phyloP scores from a whole-genome alignment of 2,888 invertebrate species.

The Linyphia triangularis region DNA sequence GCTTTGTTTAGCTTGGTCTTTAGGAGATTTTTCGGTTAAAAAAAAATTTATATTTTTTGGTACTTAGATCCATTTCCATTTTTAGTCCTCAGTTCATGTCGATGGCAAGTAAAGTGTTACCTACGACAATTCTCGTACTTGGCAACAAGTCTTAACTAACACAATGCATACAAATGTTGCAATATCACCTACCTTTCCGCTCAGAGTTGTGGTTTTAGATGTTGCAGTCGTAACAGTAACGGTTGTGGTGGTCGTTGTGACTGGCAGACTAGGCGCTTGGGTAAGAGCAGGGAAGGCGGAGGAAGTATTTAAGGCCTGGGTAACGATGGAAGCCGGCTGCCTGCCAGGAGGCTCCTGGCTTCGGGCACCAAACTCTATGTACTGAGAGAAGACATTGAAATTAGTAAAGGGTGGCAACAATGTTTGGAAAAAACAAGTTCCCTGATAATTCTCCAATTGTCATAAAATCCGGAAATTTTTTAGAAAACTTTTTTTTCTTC shows the following conservation, averaged over 20 bases:
- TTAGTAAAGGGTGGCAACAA: background rate
- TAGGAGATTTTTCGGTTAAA: too few species aligned
- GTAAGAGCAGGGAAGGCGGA: constrained; percentile 79
- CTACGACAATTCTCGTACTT: too few species aligned
- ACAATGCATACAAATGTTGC: too few species aligned
- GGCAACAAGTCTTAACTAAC: too few species aligned
- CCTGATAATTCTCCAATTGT: background rate
- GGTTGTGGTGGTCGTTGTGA: constrained; percentile 82
- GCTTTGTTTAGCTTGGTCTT: too few species aligned
- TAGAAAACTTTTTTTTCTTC: background rate
- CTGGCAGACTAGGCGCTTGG: constrained; percentile 80
- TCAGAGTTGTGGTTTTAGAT: constrained; percentile 80
- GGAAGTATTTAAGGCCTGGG: constrained; percentile 82
- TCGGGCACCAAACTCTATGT: constrained; percentile 93
- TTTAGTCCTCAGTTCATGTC: too few species aligned
- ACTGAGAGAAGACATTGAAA: constrained; percentile 81
- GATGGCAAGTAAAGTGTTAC: too few species aligned
- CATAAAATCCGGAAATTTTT: background rate
- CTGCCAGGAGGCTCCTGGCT: constrained; percentile 92
- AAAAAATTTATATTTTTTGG: too few species aligned
- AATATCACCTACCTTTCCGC: constrained; percentile 70
- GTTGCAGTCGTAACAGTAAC: constrained; percentile 80
- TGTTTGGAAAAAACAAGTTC: background rate
- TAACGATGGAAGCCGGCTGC: constrained; percentile 86
- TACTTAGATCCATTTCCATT: too few species aligned